Evolutionary conservation across 2,113 vertebrate species (phyloP).

Genomic region (Tyto alba): DNA sequence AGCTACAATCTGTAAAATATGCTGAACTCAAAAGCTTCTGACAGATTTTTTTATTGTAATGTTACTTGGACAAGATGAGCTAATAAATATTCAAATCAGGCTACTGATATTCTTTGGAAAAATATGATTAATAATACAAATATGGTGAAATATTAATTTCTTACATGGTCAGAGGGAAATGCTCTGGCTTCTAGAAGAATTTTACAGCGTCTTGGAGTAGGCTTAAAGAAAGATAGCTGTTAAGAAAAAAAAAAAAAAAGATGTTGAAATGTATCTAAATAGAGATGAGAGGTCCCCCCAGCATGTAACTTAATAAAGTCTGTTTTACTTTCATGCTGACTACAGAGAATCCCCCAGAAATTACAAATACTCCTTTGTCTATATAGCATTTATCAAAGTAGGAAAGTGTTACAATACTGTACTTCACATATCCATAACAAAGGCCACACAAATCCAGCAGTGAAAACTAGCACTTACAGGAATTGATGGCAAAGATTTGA

Average conservation of each 20-base stretch:
- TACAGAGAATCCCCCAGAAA: conserved; percentile 4
- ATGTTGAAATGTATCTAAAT: conserved; percentile 26
- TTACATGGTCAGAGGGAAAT: conserved; percentile 96
- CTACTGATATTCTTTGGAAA: conserved; percentile 33
- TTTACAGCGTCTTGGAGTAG: conserved; percentile 83
- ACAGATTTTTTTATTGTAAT: conserved; percentile 63
- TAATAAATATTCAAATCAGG: conserved; percentile 67
- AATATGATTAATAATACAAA: conserved; percentile 66
- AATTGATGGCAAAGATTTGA: not conserved
- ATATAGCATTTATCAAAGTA: not conserved
- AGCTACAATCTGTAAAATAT: conserved; percentile 60
- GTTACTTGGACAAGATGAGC: conserved; percentile 51
- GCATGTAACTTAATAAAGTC: conserved; percentile 6
- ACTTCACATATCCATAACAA: not conserved
- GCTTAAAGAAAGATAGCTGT: conserved; percentile 95
- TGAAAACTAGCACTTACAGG: not conserved
- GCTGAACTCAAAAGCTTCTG: conserved; percentile 64
- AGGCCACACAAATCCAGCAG: not conserved
- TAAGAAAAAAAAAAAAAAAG: conserved; percentile 7
- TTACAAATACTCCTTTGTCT: not conserved
- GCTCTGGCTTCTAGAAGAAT: conserved; percentile 91
- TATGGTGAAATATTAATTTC: conserved; percentile 67
- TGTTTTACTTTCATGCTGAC: not conserved
- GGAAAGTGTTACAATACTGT: not conserved
- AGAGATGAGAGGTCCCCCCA: conserved; percentile 18